phyloP scores from a whole-genome alignment of 2,113 vertebrate genomes.

The Trematomus loennbergii region DNA sequence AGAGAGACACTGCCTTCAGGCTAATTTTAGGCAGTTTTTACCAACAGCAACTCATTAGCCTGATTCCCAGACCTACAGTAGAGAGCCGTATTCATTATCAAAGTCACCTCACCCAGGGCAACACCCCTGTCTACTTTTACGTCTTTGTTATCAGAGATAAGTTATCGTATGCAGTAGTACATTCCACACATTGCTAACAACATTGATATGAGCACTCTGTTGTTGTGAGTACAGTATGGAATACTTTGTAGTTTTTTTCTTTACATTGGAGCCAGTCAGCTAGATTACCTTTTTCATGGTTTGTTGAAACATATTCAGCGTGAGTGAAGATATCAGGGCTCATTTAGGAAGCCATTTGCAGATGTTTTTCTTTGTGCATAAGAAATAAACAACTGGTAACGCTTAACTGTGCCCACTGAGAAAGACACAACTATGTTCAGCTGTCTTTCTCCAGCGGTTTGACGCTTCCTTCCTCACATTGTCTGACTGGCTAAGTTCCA shows the following conservation, averaged over 20 bases:
- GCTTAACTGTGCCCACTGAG: not conserved
- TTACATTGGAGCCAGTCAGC: not conserved
- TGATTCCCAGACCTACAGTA: constrained; percentile 53
- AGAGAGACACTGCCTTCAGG: constrained; percentile 35
- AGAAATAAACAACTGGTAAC: not conserved
- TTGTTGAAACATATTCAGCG: not conserved
- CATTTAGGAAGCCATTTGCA: constrained; percentile 2
- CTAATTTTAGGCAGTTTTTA: constrained; percentile 59
- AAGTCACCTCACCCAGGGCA: constrained; percentile 29
- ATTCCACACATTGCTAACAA: not conserved
- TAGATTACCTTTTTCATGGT: not conserved
- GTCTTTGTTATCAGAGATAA: constrained; percentile 26
- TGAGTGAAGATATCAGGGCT: not conserved
- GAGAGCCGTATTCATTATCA: constrained; percentile 44
- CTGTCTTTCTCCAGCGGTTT: not conserved
- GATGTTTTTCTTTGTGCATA: not conserved
- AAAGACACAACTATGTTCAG: not conserved
- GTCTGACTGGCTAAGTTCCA: not conserved
- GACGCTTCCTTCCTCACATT: not conserved
- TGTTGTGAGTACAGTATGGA: not conserved
- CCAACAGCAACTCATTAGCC: constrained; percentile 60
- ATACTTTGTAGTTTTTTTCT: not conserved
- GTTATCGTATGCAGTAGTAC: not conserved
- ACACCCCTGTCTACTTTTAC: constrained; percentile 8
- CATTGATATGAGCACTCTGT: constrained; percentile 8